Conservation (phyloP, 30 jellyfish, hydroid and myxozoan species). For the Morbakka virulenta region DNA sequence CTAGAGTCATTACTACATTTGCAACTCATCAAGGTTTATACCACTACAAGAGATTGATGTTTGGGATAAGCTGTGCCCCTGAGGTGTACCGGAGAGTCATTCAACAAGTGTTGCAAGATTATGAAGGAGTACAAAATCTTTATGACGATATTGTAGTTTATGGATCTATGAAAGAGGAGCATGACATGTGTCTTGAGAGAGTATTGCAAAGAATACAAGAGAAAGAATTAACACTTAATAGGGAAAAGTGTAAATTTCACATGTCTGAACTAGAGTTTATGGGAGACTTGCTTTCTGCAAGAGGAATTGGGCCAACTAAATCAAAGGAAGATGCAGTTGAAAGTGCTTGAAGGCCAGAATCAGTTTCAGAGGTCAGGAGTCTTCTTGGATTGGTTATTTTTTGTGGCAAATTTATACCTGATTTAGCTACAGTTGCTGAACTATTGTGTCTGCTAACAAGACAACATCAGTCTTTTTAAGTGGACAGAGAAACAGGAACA, state of each 20-base stretch:
- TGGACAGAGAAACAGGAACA: conserved; percentile 50
- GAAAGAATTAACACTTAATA: conserved; percentile 33
- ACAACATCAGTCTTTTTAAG: conserved; percentile 25
- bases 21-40: conserved; percentile 41
- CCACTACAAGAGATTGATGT: conserved; percentile 48
- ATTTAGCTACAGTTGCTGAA: conserved; percentile 40
- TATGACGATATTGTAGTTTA: conserved; percentile 41
- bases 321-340: conserved; percentile 50
- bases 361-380: conserved; percentile 52
- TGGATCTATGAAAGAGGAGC: conserved; percentile 51
- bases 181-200: conserved; percentile 15
- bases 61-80: conserved; percentile 67
- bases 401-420: conserved; percentile 22
- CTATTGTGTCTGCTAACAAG: conserved; percentile 51
- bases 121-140: conserved; percentile 5
- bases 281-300: conserved; percentile 29
- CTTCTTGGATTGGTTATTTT: conserved; percentile 20
- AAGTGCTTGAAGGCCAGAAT: conserved; percentile 49
- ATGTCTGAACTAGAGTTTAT: conserved; percentile 31
- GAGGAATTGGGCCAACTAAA: conserved; percentile 26
- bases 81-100: conserved; percentile 51
- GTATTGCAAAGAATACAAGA: conserved; percentile 22
- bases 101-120: conserved; percentile 22
- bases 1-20: conserved; percentile 51
- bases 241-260: conserved; percentile 39